Conservation (phyloP, 1,140 invertebrate genomes). For the Hormaphis cornu region DNA sequence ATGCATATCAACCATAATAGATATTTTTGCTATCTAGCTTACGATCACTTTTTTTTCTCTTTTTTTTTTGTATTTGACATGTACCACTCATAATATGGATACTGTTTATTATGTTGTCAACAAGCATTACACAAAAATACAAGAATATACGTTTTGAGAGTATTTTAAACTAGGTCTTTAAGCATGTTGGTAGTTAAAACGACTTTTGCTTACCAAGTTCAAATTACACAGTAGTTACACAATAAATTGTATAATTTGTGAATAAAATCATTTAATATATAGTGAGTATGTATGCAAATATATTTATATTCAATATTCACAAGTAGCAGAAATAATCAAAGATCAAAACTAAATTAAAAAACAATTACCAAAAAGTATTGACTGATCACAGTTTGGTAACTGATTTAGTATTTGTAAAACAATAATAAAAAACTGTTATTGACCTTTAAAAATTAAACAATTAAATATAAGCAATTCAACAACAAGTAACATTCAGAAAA, state of each 20-base stretch:
- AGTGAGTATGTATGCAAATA: no score
- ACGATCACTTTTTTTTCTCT: background rate
- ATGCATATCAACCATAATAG: background rate
- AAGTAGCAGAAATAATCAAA: no score
- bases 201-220: slow-evolving; percentile 16
- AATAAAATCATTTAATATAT: background rate
- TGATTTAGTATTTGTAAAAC: no score
- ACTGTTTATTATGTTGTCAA: slow-evolving; percentile 26
- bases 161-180: background rate
- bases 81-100: slow-evolving; percentile 29
- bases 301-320: no score
- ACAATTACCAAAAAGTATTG: no score
- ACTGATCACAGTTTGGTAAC: no score
- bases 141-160: background rate
- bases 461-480: background rate
- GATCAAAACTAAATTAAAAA: no score
- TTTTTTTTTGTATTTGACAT: background rate
- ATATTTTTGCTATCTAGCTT: background rate
- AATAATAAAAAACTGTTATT: no score
- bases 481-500: no score
- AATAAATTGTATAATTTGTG: background rate
- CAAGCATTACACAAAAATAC: slow-evolving; percentile 11
- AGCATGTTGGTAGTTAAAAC: background rate
- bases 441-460: background rate
- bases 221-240: background rate